Conservation (phyloP, 2,113 vertebrate genomes). For the Dipodomys spectabilis region DNA sequence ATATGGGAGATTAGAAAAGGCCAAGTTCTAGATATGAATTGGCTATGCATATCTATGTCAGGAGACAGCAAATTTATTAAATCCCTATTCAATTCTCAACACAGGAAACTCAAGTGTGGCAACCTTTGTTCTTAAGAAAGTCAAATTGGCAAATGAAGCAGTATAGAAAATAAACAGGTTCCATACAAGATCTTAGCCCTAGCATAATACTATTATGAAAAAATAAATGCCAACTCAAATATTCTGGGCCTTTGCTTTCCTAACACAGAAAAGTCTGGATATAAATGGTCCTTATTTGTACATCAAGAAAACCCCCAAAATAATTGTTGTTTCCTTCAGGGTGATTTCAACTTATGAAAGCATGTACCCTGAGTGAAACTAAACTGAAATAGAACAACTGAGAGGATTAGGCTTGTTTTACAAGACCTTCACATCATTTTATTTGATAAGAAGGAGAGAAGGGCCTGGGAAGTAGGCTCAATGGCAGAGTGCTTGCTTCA, state of each 20-base stretch:
- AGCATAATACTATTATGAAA: slow-evolving; percentile 47
- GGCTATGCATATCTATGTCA: slow-evolving; percentile 18
- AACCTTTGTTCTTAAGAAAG: slow-evolving; percentile 59
- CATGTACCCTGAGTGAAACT: slow-evolving; percentile 10
- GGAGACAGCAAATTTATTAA: slow-evolving; percentile 57
- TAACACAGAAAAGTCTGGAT: slow-evolving; percentile 29
- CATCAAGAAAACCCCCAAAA: slow-evolving; percentile 41
- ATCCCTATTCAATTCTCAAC: slow-evolving; percentile 30
- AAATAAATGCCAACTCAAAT: slow-evolving; percentile 19
- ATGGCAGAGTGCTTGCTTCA: too few relatives aligned
- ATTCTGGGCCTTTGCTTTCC: slow-evolving; percentile 47
- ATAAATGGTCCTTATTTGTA: background rate
- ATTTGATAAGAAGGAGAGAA: background rate
- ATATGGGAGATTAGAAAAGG: slow-evolving; percentile 4
- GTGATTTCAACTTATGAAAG: slow-evolving; percentile 43
- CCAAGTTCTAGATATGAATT: slow-evolving; percentile 54
- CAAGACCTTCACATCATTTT: slow-evolving; percentile 26
- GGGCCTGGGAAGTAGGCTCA: too few relatives aligned
- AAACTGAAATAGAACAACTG: slow-evolving; percentile 4
- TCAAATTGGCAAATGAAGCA: slow-evolving; percentile 49
- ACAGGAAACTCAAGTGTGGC: slow-evolving; percentile 48
- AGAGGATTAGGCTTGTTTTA: background rate
- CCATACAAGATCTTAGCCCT: slow-evolving; percentile 5
- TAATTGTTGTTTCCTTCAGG: slow-evolving; percentile 49
- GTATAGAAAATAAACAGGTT: slow-evolving; percentile 53